These are phyloP conservation scores for Willowsia nigromaculata DNA, from an alignment of 2,888 invertebrate species.

Conservation along the genomic window DNA sequence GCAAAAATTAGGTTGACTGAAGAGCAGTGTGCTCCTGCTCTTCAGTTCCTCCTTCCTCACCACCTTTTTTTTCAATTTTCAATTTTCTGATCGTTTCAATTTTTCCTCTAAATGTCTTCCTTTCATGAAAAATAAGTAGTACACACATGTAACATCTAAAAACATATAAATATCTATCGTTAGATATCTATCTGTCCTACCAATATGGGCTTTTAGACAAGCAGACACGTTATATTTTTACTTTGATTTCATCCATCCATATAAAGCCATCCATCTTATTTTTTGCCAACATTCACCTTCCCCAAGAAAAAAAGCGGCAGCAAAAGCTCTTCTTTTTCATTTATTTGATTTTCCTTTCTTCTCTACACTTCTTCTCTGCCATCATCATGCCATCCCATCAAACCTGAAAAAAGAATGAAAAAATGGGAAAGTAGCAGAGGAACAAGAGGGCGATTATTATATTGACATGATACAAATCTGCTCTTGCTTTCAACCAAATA, in stretches of 20 bases:
- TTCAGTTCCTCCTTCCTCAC: background rate
- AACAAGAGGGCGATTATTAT: conserved; percentile 43
- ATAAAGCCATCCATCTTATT: conserved; percentile 48
- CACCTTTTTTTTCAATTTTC: conserved; percentile 8
- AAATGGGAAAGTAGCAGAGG: background rate
- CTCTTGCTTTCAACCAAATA: conserved; percentile 51
- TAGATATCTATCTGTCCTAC: background rate
- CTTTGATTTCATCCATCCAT: conserved; percentile 28
- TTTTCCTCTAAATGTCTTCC: background rate
- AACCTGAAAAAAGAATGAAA: background rate
- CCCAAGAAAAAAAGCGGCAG: background rate
- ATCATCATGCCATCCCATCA: background rate
- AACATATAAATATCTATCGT: background rate
- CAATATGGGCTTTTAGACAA: background rate
- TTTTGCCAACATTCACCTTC: background rate
- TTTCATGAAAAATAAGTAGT: conserved; percentile 14
- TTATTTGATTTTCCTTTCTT: background rate
- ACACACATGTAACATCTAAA: background rate
- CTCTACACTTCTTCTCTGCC: background rate
- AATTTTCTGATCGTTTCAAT: background rate
- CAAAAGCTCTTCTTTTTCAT: background rate
- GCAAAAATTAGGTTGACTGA: background rate
- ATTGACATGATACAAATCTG: conserved; percentile 64
- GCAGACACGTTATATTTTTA: background rate
- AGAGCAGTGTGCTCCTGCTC: background rate